A percentile compares a stretch with the other conserved stretches of the same genome.
phyloP scores from a whole-genome alignment of 2,888 invertebrate genomes.

The Copidosoma aretas region DNA sequence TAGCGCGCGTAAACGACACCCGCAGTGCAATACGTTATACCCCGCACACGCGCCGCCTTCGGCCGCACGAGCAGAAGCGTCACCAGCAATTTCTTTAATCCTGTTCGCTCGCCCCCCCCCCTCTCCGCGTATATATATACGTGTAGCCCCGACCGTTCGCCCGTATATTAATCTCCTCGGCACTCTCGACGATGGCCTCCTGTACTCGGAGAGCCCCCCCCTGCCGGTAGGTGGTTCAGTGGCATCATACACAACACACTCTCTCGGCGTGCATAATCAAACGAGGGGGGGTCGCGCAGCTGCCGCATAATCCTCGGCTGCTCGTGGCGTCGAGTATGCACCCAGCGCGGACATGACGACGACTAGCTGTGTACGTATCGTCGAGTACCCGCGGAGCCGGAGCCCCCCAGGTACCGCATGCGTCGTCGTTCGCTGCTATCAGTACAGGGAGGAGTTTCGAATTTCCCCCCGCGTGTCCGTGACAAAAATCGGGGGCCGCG shows the following conservation, averaged over 20 bases:
- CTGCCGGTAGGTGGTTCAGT: background rate
- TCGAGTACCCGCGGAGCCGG: too few relatives aligned
- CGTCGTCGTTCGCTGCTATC: too few relatives aligned
- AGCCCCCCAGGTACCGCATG: too few relatives aligned
- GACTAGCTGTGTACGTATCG: too few relatives aligned
- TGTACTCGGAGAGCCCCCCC: background rate
- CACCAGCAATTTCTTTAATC: constrained; percentile 34
- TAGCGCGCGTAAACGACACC: background rate
- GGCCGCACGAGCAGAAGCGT: constrained; percentile 2
- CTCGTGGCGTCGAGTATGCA: background rate
- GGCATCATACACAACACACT: constrained; percentile 8
- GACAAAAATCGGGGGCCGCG: too few relatives aligned
- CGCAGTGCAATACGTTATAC: too few relatives aligned
- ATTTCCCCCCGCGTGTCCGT: too few relatives aligned
- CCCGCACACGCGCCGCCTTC: background rate
- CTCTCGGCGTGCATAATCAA: constrained; percentile 36
- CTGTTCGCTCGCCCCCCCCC: constrained; percentile 17
- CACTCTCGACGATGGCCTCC: background rate
- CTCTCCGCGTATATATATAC: too few relatives aligned
- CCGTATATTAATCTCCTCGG: constrained; percentile 1
- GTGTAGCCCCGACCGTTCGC: constrained; percentile 10
- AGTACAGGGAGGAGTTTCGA: too few relatives aligned
- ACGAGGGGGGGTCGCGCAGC: constrained; percentile 15
- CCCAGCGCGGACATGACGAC: background rate
- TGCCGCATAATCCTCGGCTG: constrained; percentile 7